These are phyloP conservation scores for Nerophis lumbriciformis DNA, from an alignment of 2,113 vertebrate species.

Conservation along the genomic window DNA sequence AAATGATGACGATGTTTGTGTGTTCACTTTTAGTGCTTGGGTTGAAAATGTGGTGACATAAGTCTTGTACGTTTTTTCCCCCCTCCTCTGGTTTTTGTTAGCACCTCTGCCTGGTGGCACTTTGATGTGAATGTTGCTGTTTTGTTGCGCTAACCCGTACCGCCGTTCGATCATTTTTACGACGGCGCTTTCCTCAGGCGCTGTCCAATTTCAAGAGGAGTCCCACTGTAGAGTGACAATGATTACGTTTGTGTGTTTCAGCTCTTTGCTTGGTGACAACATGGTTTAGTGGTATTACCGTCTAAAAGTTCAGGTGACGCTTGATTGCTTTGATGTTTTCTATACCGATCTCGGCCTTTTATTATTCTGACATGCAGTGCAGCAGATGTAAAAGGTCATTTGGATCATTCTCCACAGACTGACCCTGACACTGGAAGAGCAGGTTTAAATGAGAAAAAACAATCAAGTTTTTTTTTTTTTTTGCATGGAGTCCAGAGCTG, in stretches of 20 bases:
- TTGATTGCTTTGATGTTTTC: background rate
- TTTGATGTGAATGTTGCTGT: background rate
- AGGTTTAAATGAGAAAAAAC: slow-evolving; percentile 16
- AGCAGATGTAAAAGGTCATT: slow-evolving; percentile 12
- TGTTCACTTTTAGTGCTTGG: background rate
- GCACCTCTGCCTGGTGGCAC: background rate
- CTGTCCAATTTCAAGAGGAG: slow-evolving; percentile 15
- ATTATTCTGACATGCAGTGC: slow-evolving; percentile 8
- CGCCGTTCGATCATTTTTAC: background rate
- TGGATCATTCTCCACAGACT: slow-evolving; percentile 1
- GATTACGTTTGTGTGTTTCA: slow-evolving; percentile 13
- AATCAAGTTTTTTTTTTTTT: slow-evolving; percentile 1
- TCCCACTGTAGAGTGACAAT: slow-evolving; percentile 1
- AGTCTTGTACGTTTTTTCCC: slow-evolving; percentile 5
- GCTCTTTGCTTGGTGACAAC: slow-evolving; percentile 5
- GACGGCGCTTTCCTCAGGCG: background rate
- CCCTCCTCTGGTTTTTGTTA: slow-evolving; percentile 18
- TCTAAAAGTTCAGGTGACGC: background rate
- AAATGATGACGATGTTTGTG: background rate
- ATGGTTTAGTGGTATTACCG: background rate
- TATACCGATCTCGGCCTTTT: slow-evolving; percentile 13
- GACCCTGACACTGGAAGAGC: slow-evolving; percentile 6
- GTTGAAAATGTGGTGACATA: slow-evolving; percentile 11
- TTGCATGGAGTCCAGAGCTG: slow-evolving; percentile 14
- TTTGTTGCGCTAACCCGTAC: background rate